Evolutionary conservation across 2,888 invertebrate species (phyloP).

Genomic region (Nycteola revayana): DNA sequence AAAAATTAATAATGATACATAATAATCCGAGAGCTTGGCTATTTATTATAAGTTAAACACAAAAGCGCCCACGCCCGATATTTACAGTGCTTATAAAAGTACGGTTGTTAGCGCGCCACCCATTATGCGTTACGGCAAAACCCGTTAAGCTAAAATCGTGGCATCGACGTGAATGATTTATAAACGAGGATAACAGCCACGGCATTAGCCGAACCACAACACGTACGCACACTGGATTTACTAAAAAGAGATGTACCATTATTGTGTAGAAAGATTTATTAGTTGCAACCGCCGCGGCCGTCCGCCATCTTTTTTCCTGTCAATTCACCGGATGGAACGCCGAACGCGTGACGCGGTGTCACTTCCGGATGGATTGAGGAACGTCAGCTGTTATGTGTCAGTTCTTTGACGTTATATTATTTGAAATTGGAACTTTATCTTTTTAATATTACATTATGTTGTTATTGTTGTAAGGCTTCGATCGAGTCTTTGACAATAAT

Average conservation of each 20-base stretch:
- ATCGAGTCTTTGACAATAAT: too few species aligned
- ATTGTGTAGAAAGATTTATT: slow-evolving; percentile 55
- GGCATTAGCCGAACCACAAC: slow-evolving; percentile 67
- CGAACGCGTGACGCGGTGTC: slow-evolving; percentile 3
- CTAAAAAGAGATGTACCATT: slow-evolving; percentile 61
- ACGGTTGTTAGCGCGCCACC: slow-evolving; percentile 36
- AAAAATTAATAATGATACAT: too few species aligned
- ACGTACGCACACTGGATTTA: slow-evolving; percentile 60
- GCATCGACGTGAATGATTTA: slow-evolving; percentile 73
- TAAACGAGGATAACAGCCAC: slow-evolving; percentile 61
- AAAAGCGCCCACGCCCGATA: slow-evolving; percentile 34
- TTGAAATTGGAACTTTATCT: slow-evolving; percentile 3
- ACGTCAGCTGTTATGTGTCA: slow-evolving; percentile 15
- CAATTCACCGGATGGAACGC: slow-evolving; percentile 17
- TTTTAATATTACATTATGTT: too few species aligned
- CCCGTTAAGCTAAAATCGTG: slow-evolving; percentile 43
- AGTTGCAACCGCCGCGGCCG: slow-evolving; percentile 17
- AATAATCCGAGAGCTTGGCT: too few species aligned
- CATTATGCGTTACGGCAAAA: slow-evolving; percentile 32
- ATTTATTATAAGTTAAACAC: too few species aligned
- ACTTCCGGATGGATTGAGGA: slow-evolving; percentile 34
- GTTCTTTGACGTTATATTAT: slow-evolving; percentile 9
- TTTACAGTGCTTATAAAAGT: slow-evolving; percentile 43
- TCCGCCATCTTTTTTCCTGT: slow-evolving; percentile 14
- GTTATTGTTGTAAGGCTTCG: too few species aligned